A percentile compares a stretch with the other conserved stretches of the same genome.
These are phyloP conservation scores for Pterocles orientalis DNA, from an alignment of 2,113 vertebrate species.

Conservation along the genomic window DNA sequence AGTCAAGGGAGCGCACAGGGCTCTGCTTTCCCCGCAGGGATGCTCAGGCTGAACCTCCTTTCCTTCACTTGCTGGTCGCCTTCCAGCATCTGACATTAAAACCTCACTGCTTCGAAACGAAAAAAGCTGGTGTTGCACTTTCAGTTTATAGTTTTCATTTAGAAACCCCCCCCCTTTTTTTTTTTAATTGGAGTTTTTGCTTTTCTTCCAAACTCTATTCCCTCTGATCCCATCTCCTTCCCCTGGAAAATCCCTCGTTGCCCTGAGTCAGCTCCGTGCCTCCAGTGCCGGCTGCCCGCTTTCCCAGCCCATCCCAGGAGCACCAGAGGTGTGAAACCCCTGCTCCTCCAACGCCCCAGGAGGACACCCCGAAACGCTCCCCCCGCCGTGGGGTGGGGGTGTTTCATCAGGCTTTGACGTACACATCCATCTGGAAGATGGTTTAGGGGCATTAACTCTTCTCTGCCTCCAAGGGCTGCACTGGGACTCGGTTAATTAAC, in stretches of 20 bases:
- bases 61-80: background rate
- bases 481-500: background rate
- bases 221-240: background rate
- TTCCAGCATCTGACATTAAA: background rate
- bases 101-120: background rate
- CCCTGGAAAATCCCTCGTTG: background rate
- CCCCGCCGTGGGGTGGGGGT: accelerated
- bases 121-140: background rate
- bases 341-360: background rate
- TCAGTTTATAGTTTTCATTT: background rate
- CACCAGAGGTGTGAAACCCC: background rate
- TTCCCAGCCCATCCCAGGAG: too few relatives aligned
- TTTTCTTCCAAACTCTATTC: too few relatives aligned
- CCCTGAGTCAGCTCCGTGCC: too few relatives aligned
- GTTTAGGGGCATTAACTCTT: background rate
- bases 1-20: accelerated
- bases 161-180: background rate
- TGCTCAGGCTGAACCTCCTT: background rate
- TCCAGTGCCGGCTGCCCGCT: too few relatives aligned
- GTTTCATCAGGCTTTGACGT: background rate
- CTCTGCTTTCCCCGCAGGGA: background rate
- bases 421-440: background rate
- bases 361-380: background rate
- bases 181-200: background rate
- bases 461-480: background rate